Conservation (phyloP, 2,113 vertebrate species). For the Pomatorhinus ruficollis region DNA sequence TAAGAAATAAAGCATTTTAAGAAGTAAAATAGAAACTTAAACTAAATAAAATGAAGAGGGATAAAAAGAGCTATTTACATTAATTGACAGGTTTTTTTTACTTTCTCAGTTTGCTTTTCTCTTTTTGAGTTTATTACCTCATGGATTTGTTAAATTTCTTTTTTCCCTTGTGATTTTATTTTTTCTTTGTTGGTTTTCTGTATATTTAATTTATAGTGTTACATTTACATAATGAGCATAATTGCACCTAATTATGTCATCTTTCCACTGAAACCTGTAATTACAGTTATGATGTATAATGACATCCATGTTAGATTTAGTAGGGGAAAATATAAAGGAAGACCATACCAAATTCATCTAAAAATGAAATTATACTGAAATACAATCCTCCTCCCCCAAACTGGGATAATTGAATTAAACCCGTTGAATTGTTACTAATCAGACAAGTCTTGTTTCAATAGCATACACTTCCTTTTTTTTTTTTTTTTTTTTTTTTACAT, state of each 20-base stretch:
- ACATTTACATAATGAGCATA: constrained; percentile 28
- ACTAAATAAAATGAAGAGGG: not conserved
- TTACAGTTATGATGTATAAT: constrained; percentile 42
- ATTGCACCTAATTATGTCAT: constrained; percentile 48
- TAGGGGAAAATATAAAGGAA: not conserved
- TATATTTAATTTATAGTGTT: constrained; percentile 14
- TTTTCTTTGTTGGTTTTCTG: not conserved
- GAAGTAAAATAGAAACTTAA: not conserved
- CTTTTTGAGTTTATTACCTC: not conserved
- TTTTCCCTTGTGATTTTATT: not conserved
- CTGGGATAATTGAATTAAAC: not conserved
- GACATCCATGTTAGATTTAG: not conserved
- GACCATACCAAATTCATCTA: not conserved
- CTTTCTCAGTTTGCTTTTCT: not conserved
- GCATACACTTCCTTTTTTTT: not conserved
- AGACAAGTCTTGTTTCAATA: not conserved
- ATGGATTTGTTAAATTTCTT: not conserved
- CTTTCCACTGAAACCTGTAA: constrained; percentile 46
- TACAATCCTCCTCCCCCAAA: not conserved
- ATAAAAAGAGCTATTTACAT: not conserved
- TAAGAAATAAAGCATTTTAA: not conserved
- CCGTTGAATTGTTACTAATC: not conserved
- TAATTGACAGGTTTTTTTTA: not conserved
- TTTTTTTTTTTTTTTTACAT: not conserved
- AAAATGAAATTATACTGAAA: not conserved